Percentiles rank a stretch among this genome's conserved stretches.
These are phyloP conservation scores for Nomada flava DNA, from an alignment of 2,888 invertebrate species.

Conservation along the genomic window DNA sequence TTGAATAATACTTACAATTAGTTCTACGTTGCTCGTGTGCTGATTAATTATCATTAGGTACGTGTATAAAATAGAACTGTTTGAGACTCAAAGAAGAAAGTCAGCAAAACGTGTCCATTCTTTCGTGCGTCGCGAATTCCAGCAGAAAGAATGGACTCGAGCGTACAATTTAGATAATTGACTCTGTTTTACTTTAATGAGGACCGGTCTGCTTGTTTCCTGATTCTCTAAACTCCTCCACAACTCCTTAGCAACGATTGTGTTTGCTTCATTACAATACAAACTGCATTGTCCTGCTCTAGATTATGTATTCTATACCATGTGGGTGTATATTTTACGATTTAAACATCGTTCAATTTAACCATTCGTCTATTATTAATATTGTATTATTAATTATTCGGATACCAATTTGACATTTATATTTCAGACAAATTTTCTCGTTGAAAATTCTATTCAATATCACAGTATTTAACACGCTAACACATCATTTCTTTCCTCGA, in stretches of 20 bases:
- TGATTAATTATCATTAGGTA: background rate
- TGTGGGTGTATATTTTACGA: no score
- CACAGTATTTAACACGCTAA: no score
- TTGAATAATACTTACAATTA: no score
- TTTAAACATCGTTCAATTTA: no score
- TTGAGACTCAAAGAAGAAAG: background rate
- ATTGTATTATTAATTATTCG: no score
- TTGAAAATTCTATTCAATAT: background rate
- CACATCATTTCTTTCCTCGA: background rate
- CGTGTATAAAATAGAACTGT: background rate
- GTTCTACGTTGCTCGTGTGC: no score
- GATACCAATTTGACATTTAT: background rate
- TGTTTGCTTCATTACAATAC: constrained; percentile 26
- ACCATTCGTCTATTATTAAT: no score
- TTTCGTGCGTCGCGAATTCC: constrained; percentile 14
- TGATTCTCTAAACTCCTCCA: constrained; percentile 21
- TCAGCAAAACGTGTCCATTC: constrained; percentile 1
- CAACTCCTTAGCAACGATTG: constrained; percentile 43
- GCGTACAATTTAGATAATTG: constrained; percentile 70
- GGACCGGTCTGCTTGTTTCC: constrained; percentile 39
- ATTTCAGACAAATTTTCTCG: background rate
- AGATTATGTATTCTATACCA: background rate
- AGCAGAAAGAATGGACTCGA: constrained; percentile 52
- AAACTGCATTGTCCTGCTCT: constrained; percentile 4
- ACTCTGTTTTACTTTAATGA: constrained; percentile 51